phyloP scores from a whole-genome alignment of 1,140 invertebrate species.

The Harpegnathos saltator region DNA sequence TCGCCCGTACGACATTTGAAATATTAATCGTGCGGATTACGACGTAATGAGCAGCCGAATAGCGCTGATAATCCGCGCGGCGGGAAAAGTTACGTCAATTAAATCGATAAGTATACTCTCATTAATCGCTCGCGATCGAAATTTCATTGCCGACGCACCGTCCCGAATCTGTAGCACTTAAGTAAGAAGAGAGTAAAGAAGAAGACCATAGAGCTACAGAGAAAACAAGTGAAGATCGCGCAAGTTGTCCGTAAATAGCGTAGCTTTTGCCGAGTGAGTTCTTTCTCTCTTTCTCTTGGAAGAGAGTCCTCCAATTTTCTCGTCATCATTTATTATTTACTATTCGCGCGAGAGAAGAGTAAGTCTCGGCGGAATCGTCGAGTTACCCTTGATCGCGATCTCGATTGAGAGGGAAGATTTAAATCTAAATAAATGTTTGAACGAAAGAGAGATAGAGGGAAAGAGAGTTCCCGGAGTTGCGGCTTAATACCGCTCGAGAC shows the following conservation, averaged over 20 bases:
- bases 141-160: too few relatives aligned
- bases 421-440: constrained; percentile 3
- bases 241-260: too few relatives aligned
- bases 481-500: background rate
- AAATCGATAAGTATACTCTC: constrained; percentile 29
- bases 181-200: background rate
- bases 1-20: constrained; percentile 31
- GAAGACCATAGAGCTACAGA: background rate
- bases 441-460: too few relatives aligned
- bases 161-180: too few relatives aligned
- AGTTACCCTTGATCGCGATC: too few relatives aligned
- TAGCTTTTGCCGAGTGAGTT: too few relatives aligned
- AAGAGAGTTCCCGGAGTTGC: background rate
- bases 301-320: too few relatives aligned
- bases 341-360: too few relatives aligned
- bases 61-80: background rate
- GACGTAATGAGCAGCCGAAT: background rate
- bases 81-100: constrained; percentile 11
- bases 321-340: too few relatives aligned
- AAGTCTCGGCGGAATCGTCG: too few relatives aligned
- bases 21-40: constrained; percentile 44
- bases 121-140: background rate
- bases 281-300: too few relatives aligned
- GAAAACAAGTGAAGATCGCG: background rate
- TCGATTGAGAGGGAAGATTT: background rate